A percentile compares a stretch with the other conserved stretches of the same genome.
phyloP scores from a whole-genome alignment of 2,888 invertebrate genomes.

The Pseudoips prasinana region DNA sequence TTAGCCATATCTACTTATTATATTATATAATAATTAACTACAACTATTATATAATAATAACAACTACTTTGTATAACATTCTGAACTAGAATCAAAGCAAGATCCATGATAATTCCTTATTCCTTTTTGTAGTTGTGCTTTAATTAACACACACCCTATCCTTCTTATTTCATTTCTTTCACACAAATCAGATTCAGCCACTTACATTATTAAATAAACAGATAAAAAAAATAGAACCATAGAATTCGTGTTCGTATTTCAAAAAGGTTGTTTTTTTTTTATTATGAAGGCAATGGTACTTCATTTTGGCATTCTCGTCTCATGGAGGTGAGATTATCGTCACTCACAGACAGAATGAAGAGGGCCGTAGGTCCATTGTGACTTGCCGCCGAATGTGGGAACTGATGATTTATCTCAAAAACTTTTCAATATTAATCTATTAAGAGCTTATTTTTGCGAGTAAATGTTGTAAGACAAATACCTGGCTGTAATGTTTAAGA shows the following conservation, averaged over 20 bases:
- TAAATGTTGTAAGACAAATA: too few relatives aligned
- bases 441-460: conserved; percentile 33
- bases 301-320: conserved; percentile 34
- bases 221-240: conserved; percentile 32
- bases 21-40: too few relatives aligned
- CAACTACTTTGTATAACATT: too few relatives aligned
- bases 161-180: too few relatives aligned
- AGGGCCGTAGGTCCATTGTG: conserved; percentile 38
- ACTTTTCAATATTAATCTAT: conserved; percentile 44
- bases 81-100: too few relatives aligned
- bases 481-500: too few relatives aligned
- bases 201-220: conserved; percentile 52
- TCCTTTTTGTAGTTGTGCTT: too few relatives aligned
- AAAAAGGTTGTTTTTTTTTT: conserved; percentile 26
- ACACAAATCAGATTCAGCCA: conserved; percentile 44
- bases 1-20: too few relatives aligned
- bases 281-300: conserved; percentile 29
- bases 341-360: conserved; percentile 48
- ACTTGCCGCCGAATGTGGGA: conserved; percentile 54
- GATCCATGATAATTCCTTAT: too few relatives aligned
- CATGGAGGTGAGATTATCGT: conserved; percentile 64
- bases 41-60: too few relatives aligned
- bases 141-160: too few relatives aligned
- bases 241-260: conserved; percentile 36
- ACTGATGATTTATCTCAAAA: conserved; percentile 53